Evolutionary conservation across 2,888 invertebrate genomes (phyloP), one percentile per base, ranked within the genome.

Genomic region (Malthinus seriepunctatus): DNA sequence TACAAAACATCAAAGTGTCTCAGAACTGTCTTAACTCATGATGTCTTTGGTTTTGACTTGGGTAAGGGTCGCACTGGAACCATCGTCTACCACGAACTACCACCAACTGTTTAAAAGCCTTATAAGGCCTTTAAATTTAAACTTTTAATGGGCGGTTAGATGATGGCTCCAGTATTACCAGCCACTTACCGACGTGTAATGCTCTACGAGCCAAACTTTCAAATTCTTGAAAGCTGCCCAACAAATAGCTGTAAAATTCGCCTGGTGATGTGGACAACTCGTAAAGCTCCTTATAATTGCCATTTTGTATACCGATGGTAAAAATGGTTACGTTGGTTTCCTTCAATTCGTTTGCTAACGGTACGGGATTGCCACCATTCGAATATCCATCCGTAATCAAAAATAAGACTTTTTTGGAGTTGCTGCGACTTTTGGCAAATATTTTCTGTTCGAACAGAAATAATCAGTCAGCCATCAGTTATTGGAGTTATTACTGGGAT

Each of bases 361-460:
- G 83, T 7, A 84, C 76, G 0, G 89, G 89, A 76, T 87, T 84
- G 0, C 86, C 87, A 1, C 87, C 87, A 71, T 88, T 88, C 5
- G 88, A 88, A 71, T 86, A 88, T 9, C 88, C 88, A 69, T 89
- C 88, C 1, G 88, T 88, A 63, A 89, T 83, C 3, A 89, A 76
- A 68, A 89, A 87, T 8, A 89, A 78, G 0, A 86, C 84, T 71
- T 87, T 87, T 63, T 78, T 82, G 2, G 83, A 79, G 14, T 77
- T 74, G 23, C 76, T 71, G 11, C 84, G 77, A 14, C 78, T 73
- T 6, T 75, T 75, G 45, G 76, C 72, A 31, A 85, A 80, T 47
- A 84, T 83, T 53, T 78, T 77, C 81, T 83, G 64, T 12, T 69
- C 70, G 45, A 42, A 6, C 23, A 15, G 9, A 15, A 15, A 8